Percentiles rank a stretch among this genome's conserved stretches.
Evolutionary conservation across 2,113 vertebrate species (phyloP).

Genomic region (Elanus axillaris): DNA sequence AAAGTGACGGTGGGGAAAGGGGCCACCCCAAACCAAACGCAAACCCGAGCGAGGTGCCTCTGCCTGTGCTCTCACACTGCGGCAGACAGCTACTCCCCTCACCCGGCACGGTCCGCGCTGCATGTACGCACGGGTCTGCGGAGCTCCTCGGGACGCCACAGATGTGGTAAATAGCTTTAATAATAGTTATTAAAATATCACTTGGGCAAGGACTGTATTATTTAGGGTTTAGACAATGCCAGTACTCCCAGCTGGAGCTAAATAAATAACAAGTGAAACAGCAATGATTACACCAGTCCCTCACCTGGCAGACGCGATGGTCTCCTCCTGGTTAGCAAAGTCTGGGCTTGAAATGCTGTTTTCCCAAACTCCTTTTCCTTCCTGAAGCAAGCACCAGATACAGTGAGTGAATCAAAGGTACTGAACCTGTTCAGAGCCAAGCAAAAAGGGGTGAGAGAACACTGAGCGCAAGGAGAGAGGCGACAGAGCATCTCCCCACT

Average conservation of each 20-base stretch:
- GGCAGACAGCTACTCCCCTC: not conserved
- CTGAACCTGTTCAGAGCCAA: not conserved
- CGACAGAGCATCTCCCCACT: not conserved
- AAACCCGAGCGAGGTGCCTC: not conserved
- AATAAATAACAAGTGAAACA: not conserved
- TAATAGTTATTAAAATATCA: not conserved
- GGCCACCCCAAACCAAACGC: not conserved
- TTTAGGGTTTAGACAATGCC: not conserved
- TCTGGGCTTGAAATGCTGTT: not conserved
- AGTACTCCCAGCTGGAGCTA: not conserved
- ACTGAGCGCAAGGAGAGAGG: not conserved
- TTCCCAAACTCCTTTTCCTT: not conserved
- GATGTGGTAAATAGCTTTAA: not conserved
- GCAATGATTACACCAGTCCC: not conserved
- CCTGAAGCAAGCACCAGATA: not conserved
- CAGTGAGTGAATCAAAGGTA: not conserved
- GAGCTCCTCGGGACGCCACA: not conserved
- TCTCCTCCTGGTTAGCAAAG: not conserved
- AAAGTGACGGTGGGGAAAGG: not conserved
- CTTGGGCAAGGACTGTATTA: not conserved
- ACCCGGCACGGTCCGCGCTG: not conserved
- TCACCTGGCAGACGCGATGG: not conserved
- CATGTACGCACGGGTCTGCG: fast-evolving
- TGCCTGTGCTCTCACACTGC: not conserved
- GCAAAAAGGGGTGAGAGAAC: not conserved